Conservation (phyloP, 2,113 vertebrate genomes). For the Beaufortia kweichowensis region DNA sequence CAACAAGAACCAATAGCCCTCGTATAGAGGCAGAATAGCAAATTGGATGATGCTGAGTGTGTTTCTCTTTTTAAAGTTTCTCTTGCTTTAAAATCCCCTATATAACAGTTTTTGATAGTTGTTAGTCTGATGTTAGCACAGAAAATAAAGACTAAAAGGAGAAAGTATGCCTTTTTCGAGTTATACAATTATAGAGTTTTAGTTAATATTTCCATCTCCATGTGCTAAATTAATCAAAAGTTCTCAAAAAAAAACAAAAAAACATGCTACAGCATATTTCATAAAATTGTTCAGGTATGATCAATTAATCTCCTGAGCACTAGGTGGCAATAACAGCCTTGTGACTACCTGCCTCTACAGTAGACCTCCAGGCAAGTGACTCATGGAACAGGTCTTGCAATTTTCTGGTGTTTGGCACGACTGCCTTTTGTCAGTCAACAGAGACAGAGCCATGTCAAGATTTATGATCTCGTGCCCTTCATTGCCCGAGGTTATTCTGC, state of each 20-base stretch:
- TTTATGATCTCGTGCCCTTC: slow-evolving; percentile 63
- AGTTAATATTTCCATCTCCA: too few species aligned
- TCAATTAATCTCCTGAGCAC: slow-evolving; percentile 43
- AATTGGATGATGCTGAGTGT: background rate
- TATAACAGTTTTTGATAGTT: background rate
- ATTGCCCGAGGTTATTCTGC: slow-evolving; percentile 46
- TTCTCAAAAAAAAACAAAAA: too few species aligned
- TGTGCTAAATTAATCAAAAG: too few species aligned
- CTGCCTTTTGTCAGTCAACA: slow-evolving; percentile 61
- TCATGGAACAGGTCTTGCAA: slow-evolving; percentile 59
- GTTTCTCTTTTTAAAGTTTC: background rate
- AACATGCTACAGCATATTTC: background rate
- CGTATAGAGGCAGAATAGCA: background rate
- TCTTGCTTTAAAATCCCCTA: slow-evolving; percentile 1
- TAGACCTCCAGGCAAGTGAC: slow-evolving; percentile 50
- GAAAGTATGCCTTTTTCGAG: background rate
- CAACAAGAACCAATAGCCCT: slow-evolving; percentile 47
- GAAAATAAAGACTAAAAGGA: background rate
- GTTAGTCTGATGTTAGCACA: background rate
- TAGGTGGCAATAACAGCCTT: slow-evolving; percentile 50
- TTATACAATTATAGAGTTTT: too few species aligned
- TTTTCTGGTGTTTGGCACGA: slow-evolving; percentile 54
- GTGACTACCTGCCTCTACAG: slow-evolving; percentile 3
- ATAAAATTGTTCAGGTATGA: background rate
- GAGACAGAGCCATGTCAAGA: slow-evolving; percentile 59